Evolutionary conservation across 2,888 invertebrate genomes (phyloP), one percentile per base, ranked within the genome.

Genomic region (Pristionchus mayeri): DNA sequence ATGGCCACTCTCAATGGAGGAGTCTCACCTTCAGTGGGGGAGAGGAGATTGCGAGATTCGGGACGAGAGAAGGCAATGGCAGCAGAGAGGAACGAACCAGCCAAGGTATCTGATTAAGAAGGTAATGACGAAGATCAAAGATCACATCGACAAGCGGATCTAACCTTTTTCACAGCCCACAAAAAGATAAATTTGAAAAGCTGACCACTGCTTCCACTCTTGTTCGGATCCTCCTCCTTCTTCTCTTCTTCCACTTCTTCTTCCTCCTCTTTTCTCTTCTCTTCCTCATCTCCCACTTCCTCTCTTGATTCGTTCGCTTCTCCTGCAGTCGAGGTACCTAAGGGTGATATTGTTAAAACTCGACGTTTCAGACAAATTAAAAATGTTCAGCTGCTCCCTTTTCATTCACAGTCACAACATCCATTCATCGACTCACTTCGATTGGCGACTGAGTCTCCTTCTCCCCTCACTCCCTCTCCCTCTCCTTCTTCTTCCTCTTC

Each of bases 131-230:
- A n/a, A n/a, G n/a, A n/a, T n/a, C n/a, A n/a, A n/a, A n/a, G n/a
- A n/a, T n/a, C n/a, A 67, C 24, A 1, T 16, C 18, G 11, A 21
- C 63, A 37, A 3, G 34, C 18, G 3, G 18, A 30, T 63, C 30
- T 34, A 4, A 3, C 52, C 54, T 6, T 54, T n/a, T 18, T 54
- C 54, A 11, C 60, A 63, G 30, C 24, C 60, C 11, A 63, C 34
- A 27, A 13, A n/a, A 30, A 9, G n/a, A n/a, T n/a, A 54, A 54
- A 21, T 13, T n/a, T 37, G 30, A 37, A 34, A 16, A n/a, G n/a
- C 71, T 71, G 24, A 71, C 71, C 71, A 71, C 71, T 44, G 40
- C 24, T 24, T 71, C 37, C 67, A 67, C 40, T 67, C 37, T 37
- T 34, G 37, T 67, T n/a, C n/a, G n/a, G 6, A 7, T 67, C 37